phyloP scores from a whole-genome alignment of 1,140 invertebrate genomes.

The Drosophila rufa region DNA sequence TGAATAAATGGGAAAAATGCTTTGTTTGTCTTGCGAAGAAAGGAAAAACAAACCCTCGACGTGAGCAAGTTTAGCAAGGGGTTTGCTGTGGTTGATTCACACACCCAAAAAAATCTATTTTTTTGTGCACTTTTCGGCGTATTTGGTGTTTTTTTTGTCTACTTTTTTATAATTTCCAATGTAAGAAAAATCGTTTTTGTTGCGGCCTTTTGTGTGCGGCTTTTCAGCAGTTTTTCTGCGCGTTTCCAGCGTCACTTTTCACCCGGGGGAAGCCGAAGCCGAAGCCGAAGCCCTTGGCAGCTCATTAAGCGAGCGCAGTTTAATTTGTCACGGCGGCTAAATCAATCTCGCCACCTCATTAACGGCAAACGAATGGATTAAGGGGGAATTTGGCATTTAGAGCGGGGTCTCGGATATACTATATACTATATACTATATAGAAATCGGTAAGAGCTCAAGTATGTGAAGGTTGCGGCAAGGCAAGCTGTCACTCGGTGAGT shows the following conservation, averaged over 20 bases:
- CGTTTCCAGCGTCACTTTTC: constrained; percentile 27
- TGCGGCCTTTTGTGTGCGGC: constrained; percentile 66
- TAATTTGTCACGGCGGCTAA: constrained; percentile 74
- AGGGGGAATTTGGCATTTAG: constrained; percentile 7
- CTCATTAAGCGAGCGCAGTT: constrained; percentile 75
- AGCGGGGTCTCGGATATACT: background rate
- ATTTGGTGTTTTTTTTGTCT: constrained; percentile 33
- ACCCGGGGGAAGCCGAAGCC: constrained; percentile 8
- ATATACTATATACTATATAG: background rate
- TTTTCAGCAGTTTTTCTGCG: constrained; percentile 61
- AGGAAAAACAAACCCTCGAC: constrained; percentile 76
- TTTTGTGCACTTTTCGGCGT: constrained; percentile 53
- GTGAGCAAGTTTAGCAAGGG: constrained; percentile 63
- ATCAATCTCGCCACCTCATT: constrained; percentile 64
- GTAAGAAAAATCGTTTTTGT: constrained; percentile 76
- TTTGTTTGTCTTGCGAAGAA: constrained; percentile 75
- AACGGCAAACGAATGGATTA: constrained; percentile 40
- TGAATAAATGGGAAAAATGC: constrained; percentile 36
- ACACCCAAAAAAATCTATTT: constrained; percentile 43
- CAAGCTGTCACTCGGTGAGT: background rate
- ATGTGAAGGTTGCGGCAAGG: background rate
- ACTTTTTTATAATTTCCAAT: constrained; percentile 38
- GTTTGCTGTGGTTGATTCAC: constrained; percentile 55
- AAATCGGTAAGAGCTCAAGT: background rate
- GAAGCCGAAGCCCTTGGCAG: constrained; percentile 34